Evolutionary conservation across 2,113 vertebrate species (phyloP), one percentile per base, ranked within the genome.

Genomic region (Euleptes europaea): DNA sequence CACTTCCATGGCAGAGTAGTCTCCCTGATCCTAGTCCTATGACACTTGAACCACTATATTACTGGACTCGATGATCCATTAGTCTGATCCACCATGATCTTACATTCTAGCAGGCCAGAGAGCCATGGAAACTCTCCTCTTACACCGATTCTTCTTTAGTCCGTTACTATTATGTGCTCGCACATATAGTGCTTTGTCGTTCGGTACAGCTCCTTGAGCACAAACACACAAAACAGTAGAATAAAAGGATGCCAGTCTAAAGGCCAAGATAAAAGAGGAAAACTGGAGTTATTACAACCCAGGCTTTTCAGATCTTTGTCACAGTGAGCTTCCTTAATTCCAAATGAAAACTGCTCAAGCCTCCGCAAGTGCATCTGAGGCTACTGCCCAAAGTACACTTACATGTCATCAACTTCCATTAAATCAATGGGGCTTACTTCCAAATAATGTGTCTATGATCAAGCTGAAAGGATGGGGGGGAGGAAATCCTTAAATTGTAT

Each of bases 331-430:
- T 26, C 51, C 10, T 79, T 79, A 79, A 79, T 85, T 80, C 42
- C 42, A 23, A 80, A 69, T 75, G 35, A 80, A 47, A 85, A 63
- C 33, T 31, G 40, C 5, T 73, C 31, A 66, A 73, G 51, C 65
- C 15, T 65, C 57, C 54, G 54, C 57, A 72, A 73, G 69, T 35
- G n/a, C 73, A 31, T 80, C 40, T 69, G 47, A 65, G 66, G 51
- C 51, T 72, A 28, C 44, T 49, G 47, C 69, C 54, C 23, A 47
- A 73, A 78, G 42, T 71, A 78, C 51, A 78, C 38, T 35, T 80
- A 80, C 17, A 57, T 80, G 33, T 33, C 77, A 72, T 85, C 67
- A 65, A 42, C 67, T 80, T 73, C 76, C 42, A 72, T 85, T 79
- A 79, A 78, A 57, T 72, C 77, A 80, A 38, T 80, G 65, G 67